These are phyloP conservation scores for Aporophyla lueneburgensis DNA, from an alignment of 2,888 invertebrate genomes.

Conservation along the genomic window DNA sequence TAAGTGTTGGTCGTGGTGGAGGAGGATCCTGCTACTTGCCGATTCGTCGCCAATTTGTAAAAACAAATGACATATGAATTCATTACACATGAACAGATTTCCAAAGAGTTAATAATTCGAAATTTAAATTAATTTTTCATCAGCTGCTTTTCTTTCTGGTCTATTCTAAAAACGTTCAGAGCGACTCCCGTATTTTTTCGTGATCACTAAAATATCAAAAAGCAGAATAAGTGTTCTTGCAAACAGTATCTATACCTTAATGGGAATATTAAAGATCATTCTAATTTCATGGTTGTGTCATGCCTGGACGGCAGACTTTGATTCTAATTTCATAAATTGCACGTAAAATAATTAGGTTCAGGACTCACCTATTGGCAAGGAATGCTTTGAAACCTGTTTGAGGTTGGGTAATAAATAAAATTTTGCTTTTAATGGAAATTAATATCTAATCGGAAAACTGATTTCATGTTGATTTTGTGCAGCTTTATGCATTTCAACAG, in stretches of 20 bases:
- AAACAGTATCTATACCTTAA: neutral
- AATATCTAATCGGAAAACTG: neutral
- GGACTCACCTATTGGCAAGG: neutral
- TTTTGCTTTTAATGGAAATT: neutral
- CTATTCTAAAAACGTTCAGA: too few species aligned
- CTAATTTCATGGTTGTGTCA: neutral
- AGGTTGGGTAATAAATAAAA: neutral
- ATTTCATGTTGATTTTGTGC: neutral
- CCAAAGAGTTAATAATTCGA: too few species aligned
- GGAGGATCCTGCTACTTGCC: too few species aligned
- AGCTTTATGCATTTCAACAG: neutral
- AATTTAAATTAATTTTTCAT: too few species aligned
- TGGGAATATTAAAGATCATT: neutral
- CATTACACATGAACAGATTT: too few species aligned
- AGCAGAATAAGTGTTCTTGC: neutral
- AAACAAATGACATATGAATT: too few species aligned
- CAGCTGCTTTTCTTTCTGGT: too few species aligned
- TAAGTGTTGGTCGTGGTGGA: too few species aligned
- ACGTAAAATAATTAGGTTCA: neutral
- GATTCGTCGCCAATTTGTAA: too few species aligned
- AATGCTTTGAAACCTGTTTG: conserved; percentile 1
- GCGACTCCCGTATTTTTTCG: too few species aligned
- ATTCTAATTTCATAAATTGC: neutral
- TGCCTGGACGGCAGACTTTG: too few species aligned
- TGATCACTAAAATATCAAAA: neutral